Base-by-base conservation (phyloP, 2,797 vertebrate species). In the Pygocentrus nattereri region DNA sequence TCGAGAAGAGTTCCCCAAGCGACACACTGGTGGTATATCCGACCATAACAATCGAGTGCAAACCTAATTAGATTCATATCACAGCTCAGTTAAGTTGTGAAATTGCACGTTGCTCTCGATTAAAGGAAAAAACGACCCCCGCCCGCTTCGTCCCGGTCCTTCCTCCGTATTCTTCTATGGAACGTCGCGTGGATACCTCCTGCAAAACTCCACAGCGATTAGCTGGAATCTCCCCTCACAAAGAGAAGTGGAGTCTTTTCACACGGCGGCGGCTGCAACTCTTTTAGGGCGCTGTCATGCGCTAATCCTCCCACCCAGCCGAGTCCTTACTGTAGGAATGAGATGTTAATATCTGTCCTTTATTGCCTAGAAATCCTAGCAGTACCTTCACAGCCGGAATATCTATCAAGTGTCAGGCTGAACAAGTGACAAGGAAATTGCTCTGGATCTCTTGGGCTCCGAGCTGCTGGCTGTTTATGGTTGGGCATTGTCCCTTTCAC, bases 1-100 rank as follows among this genome's bases (percentile, higher is more conserved):
- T 52, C 71, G 74, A 85, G 84, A 80, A 74, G 90, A 90, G 85
- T 84, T 76, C 79, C 84, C 83, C 81, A 41, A 78, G 23, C 30
- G 47, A 49, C 88, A 89, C 91, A 92, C 92, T 91, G 92, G 86
- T 65, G 85, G 89, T 90, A 90, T 90, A 90, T 90, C 85, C 88
- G 85, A 85, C 87, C 85, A 90, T 87, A 89, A 91, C 89, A 92
- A 92, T 80, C 69, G 82, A 72, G 85, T 84, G 87, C 83, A 88
- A 90, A 84, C 85, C 82, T 91, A 92, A 91, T 92, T 92, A 91
- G 89, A 78, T 58, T 83, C 73, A 85, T 87, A 85, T 87, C 85
- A 72, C 85, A 31, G 85, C 73, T 71, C 85, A 86, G 88, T 91
- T 85, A 86, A 38, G 87, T 87, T 87, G 83, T 62, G 77, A 80